Percentiles rank a stretch among this genome's conserved stretches.
phyloP scores from a whole-genome alignment of 2,113 vertebrate species.

The Erythrolamprus reginae region DNA sequence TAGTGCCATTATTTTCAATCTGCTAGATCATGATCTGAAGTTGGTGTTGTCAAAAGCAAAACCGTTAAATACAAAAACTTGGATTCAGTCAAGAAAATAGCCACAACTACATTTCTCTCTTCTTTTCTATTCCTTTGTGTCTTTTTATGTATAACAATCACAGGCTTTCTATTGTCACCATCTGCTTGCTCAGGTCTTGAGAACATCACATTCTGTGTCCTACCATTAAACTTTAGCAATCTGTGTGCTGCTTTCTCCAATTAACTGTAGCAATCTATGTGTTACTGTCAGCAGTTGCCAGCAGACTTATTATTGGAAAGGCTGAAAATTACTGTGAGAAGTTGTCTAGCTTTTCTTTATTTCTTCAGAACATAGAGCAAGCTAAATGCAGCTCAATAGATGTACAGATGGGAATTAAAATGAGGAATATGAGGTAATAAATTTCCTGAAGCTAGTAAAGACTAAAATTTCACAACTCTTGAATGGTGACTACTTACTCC shows the following conservation, averaged over 20 bases:
- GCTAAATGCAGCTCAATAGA: background rate
- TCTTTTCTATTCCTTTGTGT: background rate
- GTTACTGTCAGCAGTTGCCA: background rate
- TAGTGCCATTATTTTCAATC: background rate
- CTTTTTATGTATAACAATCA: background rate
- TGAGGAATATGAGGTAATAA: background rate
- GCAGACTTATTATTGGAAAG: background rate
- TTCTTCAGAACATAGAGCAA: background rate
- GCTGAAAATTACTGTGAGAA: background rate
- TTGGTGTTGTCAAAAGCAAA: background rate
- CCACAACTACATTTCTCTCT: background rate
- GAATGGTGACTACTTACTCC: background rate
- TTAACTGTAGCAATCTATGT: background rate
- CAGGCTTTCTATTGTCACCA: slow-evolving; percentile 1
- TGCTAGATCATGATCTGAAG: background rate
- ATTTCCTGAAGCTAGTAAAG: background rate
- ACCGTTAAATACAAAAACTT: background rate
- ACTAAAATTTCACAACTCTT: background rate
- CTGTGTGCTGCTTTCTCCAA: background rate
- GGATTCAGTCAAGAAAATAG: background rate
- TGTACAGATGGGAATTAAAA: background rate
- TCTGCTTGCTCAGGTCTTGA: slow-evolving; percentile 10
- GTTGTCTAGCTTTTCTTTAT: background rate
- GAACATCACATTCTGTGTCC: slow-evolving; percentile 1
- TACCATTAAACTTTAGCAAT: background rate